Evolutionary conservation across 2,888 invertebrate genomes (phyloP).

Genomic region (Nephrocerus scutellatus): DNA sequence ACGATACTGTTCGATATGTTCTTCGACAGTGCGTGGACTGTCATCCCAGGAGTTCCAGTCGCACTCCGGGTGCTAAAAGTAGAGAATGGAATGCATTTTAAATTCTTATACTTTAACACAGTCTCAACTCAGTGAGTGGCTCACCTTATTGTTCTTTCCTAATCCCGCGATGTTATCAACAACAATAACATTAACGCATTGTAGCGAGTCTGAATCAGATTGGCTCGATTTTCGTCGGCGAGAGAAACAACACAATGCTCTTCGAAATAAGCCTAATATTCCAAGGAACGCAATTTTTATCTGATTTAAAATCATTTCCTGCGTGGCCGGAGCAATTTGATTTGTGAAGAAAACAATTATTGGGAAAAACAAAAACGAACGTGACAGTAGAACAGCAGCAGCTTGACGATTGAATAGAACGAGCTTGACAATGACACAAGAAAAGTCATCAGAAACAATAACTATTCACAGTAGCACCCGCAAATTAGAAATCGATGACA

Average conservation of each 20-base stretch:
- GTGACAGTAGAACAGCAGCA: no score
- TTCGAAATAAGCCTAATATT: constrained; percentile 51
- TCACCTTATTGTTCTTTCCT: background rate
- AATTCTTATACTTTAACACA: background rate
- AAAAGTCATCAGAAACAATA: no score
- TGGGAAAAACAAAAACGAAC: no score
- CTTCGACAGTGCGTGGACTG: constrained; percentile 52
- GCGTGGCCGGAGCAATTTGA: constrained; percentile 1
- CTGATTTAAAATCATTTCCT: constrained; percentile 49
- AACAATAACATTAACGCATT: constrained; percentile 52
- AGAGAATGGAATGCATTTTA: constrained; percentile 14
- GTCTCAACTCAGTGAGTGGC: background rate
- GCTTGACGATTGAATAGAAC: no score
- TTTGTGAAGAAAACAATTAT: constrained; percentile 3
- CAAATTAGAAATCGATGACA: no score
- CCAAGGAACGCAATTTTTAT: constrained; percentile 53
- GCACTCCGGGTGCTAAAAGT: constrained; percentile 33
- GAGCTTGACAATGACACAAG: no score
- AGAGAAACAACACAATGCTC: constrained; percentile 58
- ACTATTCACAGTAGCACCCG: no score
- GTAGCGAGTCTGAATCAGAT: constrained; percentile 53
- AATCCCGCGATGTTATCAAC: constrained; percentile 31
- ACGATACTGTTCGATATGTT: constrained; percentile 57
- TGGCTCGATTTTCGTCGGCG: constrained; percentile 50
- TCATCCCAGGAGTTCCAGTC: constrained; percentile 61